Evolutionary conservation across 1,140 invertebrate genomes (phyloP), one percentile per base, ranked within the genome.

Genomic region (Ctenoplectra terminalis): DNA sequence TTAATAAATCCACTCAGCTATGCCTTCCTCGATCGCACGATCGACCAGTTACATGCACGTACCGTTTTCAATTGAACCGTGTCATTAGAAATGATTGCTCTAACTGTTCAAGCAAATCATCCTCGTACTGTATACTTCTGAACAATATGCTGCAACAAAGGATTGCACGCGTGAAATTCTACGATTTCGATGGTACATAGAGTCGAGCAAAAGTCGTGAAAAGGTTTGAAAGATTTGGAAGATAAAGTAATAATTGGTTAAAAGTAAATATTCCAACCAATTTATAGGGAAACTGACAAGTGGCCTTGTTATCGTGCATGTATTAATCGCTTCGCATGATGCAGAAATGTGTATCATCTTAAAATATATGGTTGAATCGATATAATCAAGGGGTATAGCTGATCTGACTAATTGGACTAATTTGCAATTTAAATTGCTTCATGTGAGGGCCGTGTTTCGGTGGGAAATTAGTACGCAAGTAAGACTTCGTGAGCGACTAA

Each of bases 21-120:
- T 17, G 29, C 40, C 40, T 54, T 63, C 56, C 29, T 48, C 43
- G 34, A 15, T 46, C 58, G 48, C 46, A 20, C 60, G 50, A 23
- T 29, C 72, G 61, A 48, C 63, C 56, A 40, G 76, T 64, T 46
- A 52, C 56, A 60, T 69, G 72, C 58, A 73, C 69, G 66, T 85
- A 83, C 83, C 69, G 76, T 87, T 90, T 88, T 88, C 87, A 84
- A 91, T 90, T 77, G 67, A 71, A 90, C 84, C 88, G 86, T 89
- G 82, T 89, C 90, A 91, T 90, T 84, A 85, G 81, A 90, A 90
- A 91, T 90, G 89, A 90, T 89, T 90, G 86, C 86, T 75, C 83
- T 86, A 83, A 84, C 85, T 81, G 87, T 88, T 88, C 84, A 83
- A 84, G 86, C 84, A 75, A 83, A 83, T 82, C 81, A 81, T 87